Evolutionary conservation across 1,140 invertebrate species (phyloP).

Genomic region (Zophobas atratus): DNA sequence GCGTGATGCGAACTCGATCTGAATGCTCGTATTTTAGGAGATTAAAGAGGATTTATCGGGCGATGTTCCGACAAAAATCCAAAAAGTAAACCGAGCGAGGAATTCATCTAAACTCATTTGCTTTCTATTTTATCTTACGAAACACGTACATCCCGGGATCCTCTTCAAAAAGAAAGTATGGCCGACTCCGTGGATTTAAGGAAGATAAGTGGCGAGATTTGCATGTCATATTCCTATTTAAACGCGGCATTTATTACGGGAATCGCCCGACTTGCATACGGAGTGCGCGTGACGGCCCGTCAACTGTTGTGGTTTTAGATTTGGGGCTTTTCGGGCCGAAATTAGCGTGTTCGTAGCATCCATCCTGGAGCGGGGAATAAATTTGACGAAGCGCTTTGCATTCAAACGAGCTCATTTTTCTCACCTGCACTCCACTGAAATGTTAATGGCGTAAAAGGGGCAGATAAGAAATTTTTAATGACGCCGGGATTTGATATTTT

Average conservation of each 20-base stretch:
- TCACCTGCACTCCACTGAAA: neutral
- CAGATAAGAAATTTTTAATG: neutral
- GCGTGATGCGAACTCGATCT: slow-evolving; percentile 34
- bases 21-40: slow-evolving; percentile 41
- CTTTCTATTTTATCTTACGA: slow-evolving; percentile 48
- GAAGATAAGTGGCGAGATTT: slow-evolving; percentile 52
- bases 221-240: slow-evolving; percentile 51
- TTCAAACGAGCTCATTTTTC: slow-evolving; percentile 21
- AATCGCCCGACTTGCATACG: slow-evolving; percentile 30
- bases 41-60: slow-evolving; percentile 39
- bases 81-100: slow-evolving; percentile 37
- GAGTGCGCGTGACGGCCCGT: too few species aligned
- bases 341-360: too few species aligned
- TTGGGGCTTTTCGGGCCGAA: neutral
- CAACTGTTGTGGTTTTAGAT: neutral
- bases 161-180: slow-evolving; percentile 36
- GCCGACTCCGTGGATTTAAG: slow-evolving; percentile 39
- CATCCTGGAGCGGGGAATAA: neutral
- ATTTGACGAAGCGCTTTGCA: neutral
- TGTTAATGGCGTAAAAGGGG: neutral
- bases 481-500: neutral
- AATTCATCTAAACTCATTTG: slow-evolving; percentile 43
- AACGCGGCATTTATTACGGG: slow-evolving; percentile 46
- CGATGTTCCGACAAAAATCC: slow-evolving; percentile 35
- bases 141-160: slow-evolving; percentile 45